These are phyloP conservation scores for Formicarius rufipectus DNA, from an alignment of 2,113 vertebrate genomes.

Conservation along the genomic window DNA sequence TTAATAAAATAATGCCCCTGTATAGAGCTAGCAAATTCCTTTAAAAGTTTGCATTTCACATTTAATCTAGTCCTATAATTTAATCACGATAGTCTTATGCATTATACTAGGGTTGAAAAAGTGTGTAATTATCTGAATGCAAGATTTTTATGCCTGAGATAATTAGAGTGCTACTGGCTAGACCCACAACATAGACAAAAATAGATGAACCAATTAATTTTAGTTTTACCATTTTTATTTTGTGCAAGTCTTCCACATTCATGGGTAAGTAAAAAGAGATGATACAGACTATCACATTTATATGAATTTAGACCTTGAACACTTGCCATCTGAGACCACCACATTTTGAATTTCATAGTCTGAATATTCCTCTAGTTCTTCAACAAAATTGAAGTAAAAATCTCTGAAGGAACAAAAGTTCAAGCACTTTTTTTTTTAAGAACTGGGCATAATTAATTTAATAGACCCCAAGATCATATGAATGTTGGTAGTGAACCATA, in stretches of 20 bases:
- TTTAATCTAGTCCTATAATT: constrained; percentile 49
- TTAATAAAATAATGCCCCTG: constrained; percentile 17
- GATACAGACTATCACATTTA: not conserved
- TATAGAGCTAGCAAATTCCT: not conserved
- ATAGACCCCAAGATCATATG: not conserved
- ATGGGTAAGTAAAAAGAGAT: not conserved
- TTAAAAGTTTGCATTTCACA: constrained; percentile 34
- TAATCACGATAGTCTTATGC: not conserved
- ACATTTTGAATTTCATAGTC: not conserved
- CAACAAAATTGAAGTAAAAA: not conserved
- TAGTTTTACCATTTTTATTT: not conserved
- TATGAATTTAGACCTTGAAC: not conserved
- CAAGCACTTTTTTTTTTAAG: not conserved
- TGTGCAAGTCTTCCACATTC: not conserved
- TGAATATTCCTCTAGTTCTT: not conserved
- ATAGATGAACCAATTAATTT: constrained; percentile 14
- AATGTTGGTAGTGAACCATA: not conserved
- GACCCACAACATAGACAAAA: not conserved
- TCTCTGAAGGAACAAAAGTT: not conserved
- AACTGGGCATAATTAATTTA: not conserved
- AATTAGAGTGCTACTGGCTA: not conserved
- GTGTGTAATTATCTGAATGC: constrained; percentile 35
- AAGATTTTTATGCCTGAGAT: constrained; percentile 34
- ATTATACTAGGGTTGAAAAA: constrained; percentile 27
- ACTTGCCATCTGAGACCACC: not conserved